Base-by-base conservation (phyloP, 2,113 vertebrate genomes). In the Chaetops frenatus region DNA sequence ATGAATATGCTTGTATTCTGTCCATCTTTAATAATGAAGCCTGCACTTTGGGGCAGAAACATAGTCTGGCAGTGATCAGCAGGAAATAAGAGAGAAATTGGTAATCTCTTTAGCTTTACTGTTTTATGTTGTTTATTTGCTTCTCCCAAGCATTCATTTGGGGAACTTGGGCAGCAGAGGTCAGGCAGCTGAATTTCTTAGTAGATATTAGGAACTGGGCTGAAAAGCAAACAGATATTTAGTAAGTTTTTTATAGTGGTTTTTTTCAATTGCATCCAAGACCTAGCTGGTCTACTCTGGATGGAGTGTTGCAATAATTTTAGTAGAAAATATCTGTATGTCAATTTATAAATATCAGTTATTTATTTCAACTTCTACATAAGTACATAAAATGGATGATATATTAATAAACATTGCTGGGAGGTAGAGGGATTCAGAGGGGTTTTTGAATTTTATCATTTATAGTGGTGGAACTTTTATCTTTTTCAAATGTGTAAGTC, bases 11-110 rank as follows among this genome's bases (percentile, higher is more conserved):
- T 95, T 95, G 62, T 82, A 86, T 95, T 97, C 87, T 94, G 95
- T 94, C 97, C 97, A 94, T 97, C 95, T 92, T 97, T 96, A 97
- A 96, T 97, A 97, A 97, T 53, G 76, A 94, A 95, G 91, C 64
- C 91, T 97, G 94, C 73, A 97, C 81, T 97, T 97, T 89, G 89
- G 90, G 88, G 58, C 92, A 97, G 95, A 97, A 97, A 95, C 88
- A 86, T 35, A 96, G 92, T 96, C 90, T 97, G 94, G 91, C 92
- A 97, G 91, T 90, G 92, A 96, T 95, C 96, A 97, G 76, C 72
- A 96, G 93, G 96, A 98, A 97, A 94, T 97, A 96, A 93, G 84
- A 96, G 86, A 94, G 90, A 95, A 97, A 97, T 91, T 95, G 92
- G 81, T 96, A 89, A 96, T 95, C 89, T 94, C 82, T 95, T 97